A percentile compares a stretch with the other conserved stretches of the same genome.
phyloP scores from a whole-genome alignment of 1,140 invertebrate species.

The Stegodyphus mimosarum region DNA sequence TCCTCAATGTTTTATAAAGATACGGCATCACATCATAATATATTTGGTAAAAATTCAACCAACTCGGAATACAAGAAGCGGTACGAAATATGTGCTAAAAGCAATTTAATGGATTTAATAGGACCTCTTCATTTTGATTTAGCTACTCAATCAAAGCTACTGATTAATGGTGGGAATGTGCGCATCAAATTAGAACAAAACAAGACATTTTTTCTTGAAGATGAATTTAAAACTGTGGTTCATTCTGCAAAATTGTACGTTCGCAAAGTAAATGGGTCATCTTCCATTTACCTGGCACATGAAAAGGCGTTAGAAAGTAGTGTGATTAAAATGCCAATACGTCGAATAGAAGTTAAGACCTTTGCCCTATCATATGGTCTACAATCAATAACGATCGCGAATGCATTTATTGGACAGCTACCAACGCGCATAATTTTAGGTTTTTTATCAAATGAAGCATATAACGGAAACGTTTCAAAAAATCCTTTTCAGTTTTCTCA shows the following conservation, averaged over 20 bases:
- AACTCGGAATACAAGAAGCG: slow-evolving; percentile 1
- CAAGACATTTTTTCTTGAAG: too few relatives aligned
- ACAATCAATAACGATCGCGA: too few relatives aligned
- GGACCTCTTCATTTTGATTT: too few relatives aligned
- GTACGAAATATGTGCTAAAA: not conserved
- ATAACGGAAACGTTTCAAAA: too few relatives aligned
- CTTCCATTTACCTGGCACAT: not conserved
- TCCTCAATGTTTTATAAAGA: slow-evolving; percentile 11
- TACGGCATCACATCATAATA: not conserved
- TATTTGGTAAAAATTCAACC: not conserved
- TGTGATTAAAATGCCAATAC: slow-evolving; percentile 9
- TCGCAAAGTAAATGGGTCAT: not conserved
- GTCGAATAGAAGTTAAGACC: not conserved
- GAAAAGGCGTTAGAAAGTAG: slow-evolving; percentile 5
- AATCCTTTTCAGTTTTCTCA: too few relatives aligned
- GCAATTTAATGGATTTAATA: not conserved
- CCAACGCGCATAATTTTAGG: too few relatives aligned
- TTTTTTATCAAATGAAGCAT: too few relatives aligned
- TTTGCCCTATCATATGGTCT: not conserved
- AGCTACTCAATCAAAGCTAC: too few relatives aligned
- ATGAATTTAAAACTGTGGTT: not conserved
- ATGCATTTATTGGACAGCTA: too few relatives aligned
- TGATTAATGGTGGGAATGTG: too few relatives aligned
- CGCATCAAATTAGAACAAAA: too few relatives aligned
- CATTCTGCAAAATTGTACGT: slow-evolving; percentile 1